These are phyloP conservation scores for Drosophila falleni DNA, from an alignment of 2,888 invertebrate species.

Conservation along the genomic window DNA sequence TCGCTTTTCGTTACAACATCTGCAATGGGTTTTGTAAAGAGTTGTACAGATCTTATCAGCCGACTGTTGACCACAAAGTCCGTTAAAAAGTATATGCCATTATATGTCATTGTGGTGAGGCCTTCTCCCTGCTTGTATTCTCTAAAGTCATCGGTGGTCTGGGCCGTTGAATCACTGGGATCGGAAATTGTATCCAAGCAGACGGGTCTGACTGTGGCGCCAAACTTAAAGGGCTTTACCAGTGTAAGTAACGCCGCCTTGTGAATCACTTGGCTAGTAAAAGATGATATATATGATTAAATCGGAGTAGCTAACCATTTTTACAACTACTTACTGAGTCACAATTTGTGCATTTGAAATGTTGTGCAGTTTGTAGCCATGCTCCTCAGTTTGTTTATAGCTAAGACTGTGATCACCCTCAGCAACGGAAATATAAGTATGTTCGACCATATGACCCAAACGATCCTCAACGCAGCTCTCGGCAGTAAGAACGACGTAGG, in stretches of 20 bases:
- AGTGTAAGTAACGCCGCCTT: constrained; percentile 49
- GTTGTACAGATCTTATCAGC: not conserved
- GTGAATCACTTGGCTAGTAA: not conserved
- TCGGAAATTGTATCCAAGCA: constrained; percentile 31
- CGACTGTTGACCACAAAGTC: constrained; percentile 5
- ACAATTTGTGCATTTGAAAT: constrained; percentile 38
- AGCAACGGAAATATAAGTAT: constrained; percentile 23
- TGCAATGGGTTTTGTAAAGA: not conserved
- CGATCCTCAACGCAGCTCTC: not conserved
- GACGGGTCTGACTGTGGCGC: constrained; percentile 45
- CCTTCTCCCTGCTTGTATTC: not conserved
- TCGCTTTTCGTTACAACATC: constrained; percentile 6
- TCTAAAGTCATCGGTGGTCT: not conserved
- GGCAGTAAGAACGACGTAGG: constrained; percentile 33
- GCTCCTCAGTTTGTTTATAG: constrained; percentile 22
- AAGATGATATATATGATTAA: not conserved
- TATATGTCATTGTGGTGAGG: not conserved
- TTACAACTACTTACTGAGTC: constrained; percentile 37
- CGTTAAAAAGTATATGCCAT: not conserved
- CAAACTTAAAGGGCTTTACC: constrained; percentile 56
- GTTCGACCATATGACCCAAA: fast-evolving
- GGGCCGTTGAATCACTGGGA: no score
- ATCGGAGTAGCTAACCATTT: not conserved
- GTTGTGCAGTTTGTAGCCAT: constrained; percentile 48
- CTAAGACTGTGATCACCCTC: constrained; percentile 21